Conservation (phyloP, 2,113 vertebrate genomes). For the Electrona antarctica region DNA sequence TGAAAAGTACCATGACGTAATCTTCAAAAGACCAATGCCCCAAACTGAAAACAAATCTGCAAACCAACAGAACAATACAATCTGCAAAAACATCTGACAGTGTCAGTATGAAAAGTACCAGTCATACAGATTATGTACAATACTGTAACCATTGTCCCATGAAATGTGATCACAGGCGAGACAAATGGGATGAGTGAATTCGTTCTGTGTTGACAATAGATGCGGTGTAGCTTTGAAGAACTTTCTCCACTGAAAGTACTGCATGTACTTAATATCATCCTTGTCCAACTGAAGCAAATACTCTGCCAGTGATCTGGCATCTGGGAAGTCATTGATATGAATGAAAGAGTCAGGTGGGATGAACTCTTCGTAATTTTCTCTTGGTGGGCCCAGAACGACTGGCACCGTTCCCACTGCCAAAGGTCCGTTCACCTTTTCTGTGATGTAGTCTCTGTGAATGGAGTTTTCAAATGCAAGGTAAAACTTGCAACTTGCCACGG, state of each 20-base stretch:
- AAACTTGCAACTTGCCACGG: slow-evolving; percentile 86
- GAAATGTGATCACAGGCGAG: slow-evolving; percentile 24
- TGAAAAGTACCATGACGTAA: too few species aligned
- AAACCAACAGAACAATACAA: too few species aligned
- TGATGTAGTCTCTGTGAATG: too few species aligned
- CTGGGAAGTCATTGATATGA: slow-evolving; percentile 85
- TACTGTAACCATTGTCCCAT: background rate
- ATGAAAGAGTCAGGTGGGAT: slow-evolving; percentile 86
- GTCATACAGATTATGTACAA: slow-evolving; percentile 12
- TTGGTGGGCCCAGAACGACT: slow-evolving; percentile 83
- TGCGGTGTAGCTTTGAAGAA: slow-evolving; percentile 82
- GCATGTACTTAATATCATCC: slow-evolving; percentile 81
- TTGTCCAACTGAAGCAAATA: slow-evolving; percentile 82
- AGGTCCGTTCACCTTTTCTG: too few species aligned
- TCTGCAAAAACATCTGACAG: too few species aligned
- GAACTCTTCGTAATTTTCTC: slow-evolving; percentile 88
- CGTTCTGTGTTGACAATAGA: slow-evolving; percentile 73
- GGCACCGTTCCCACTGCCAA: slow-evolving; percentile 84
- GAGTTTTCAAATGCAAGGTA: slow-evolving; percentile 92
- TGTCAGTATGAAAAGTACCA: slow-evolving; percentile 15
- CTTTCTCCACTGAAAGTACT: slow-evolving; percentile 87
- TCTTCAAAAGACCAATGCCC: too few species aligned
- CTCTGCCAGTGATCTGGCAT: slow-evolving; percentile 83
- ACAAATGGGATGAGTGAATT: slow-evolving; percentile 53
- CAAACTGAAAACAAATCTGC: too few species aligned